Evolutionary conservation across 2,797 vertebrate species (phyloP).

Genomic region (Etheostoma nigrum): DNA sequence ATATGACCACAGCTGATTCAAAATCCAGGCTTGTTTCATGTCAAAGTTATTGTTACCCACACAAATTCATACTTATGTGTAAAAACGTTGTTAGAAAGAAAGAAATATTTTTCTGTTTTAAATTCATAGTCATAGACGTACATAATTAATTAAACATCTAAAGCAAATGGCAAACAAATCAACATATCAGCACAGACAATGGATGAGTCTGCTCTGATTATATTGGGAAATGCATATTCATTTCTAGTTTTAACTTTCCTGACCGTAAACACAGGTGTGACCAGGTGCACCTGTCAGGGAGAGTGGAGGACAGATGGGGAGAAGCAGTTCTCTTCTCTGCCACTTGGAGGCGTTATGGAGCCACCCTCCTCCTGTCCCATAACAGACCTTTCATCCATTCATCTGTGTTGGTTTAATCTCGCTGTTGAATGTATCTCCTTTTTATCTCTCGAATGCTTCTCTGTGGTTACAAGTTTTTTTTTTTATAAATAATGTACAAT

Average conservation of each 20-base stretch:
- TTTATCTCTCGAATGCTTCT: not conserved
- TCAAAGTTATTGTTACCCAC: not conserved
- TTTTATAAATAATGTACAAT: not conserved
- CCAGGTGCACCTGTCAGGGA: slow-evolving; percentile 22
- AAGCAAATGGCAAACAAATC: too few relatives aligned
- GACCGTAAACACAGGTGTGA: slow-evolving; percentile 4
- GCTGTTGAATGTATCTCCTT: slow-evolving; percentile 15
- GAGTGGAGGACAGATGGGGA: not conserved
- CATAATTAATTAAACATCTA: too few relatives aligned
- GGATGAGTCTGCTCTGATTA: not conserved
- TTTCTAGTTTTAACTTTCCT: not conserved
- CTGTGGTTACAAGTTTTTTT: not conserved
- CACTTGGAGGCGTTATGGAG: slow-evolving; percentile 72
- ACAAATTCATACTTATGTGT: not conserved
- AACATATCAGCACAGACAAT: not conserved
- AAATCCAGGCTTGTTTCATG: not conserved
- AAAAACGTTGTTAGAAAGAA: not conserved
- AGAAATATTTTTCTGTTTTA: too few relatives aligned
- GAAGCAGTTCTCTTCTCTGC: slow-evolving; percentile 42
- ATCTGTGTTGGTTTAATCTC: slow-evolving; percentile 35
- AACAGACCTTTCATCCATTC: not conserved
- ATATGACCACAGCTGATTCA: not conserved
- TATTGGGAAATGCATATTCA: not conserved
- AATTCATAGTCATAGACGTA: too few relatives aligned
- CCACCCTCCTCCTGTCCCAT: slow-evolving; percentile 26